Evolutionary conservation across 2,797 vertebrate genomes (phyloP), one percentile per base, ranked within the genome.

Genomic region (Carduelis carduelis): DNA sequence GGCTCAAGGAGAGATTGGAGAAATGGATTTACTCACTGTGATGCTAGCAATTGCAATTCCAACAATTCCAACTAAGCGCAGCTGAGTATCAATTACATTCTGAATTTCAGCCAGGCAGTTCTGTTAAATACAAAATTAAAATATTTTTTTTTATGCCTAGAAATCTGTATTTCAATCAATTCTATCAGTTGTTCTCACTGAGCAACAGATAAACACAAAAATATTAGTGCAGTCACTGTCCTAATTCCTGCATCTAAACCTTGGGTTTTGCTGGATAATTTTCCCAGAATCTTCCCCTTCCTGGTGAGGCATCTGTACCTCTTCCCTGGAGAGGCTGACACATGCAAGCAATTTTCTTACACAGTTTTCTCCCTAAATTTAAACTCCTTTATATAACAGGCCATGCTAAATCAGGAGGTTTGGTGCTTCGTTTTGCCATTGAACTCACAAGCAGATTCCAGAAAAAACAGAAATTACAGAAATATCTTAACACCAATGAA

Each of bases 31-130:
- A 97, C 99, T 98, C 97, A 99, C 99, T 98, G 99, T 99, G 37
- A 99, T 97, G 94, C 98, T 99, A 83, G 99, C 99, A 78, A 99
- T 98, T 46, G 98, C 98, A 83, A 99, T 98, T 74, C 99, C 99
- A 56, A 99, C 98, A 95, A 98, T 99, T 96, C 99, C 99, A 56
- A 99, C 97, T 96, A 99, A 98, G 65, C 98, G 98, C 87, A 99
- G 98, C 89, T 98, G 98, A 81, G 98, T 97, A 72, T 98, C 98
- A 93, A 99, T 98, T 94, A 99, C 97, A 30, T 98, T 97, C 68
- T 98, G 91, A 94, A 99, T 99, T 88, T 98, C 99, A 70, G 95
- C 81, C 43, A 98, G 88, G 95, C 99, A 99, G 94, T 98, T 98
- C 99, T 99, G 94, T 96, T 95, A 64, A 66, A 93, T 86, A 95